A percentile compares a stretch with the other conserved stretches of the same genome.
These are phyloP conservation scores for Scolopax rusticola DNA, from an alignment of 2,797 vertebrate genomes.

Conservation along the genomic window DNA sequence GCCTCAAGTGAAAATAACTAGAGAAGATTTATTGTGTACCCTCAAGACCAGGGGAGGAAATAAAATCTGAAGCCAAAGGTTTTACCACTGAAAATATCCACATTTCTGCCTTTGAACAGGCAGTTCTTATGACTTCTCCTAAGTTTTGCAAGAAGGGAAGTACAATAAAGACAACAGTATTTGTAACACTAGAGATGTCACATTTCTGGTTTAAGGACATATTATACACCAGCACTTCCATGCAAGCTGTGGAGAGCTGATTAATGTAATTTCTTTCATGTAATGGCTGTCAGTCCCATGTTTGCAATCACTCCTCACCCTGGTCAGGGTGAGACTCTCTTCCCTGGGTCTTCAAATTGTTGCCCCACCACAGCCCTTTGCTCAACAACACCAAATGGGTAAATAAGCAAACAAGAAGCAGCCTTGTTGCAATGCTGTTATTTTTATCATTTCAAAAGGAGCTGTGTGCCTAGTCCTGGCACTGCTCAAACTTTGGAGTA, in stretches of 20 bases:
- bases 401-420: background rate
- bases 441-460: background rate
- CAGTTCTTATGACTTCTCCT: background rate
- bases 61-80: background rate
- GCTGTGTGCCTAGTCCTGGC: background rate
- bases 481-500: background rate
- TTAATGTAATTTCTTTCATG: background rate
- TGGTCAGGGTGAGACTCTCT: background rate
- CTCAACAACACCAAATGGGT: background rate
- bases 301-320: background rate
- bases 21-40: background rate
- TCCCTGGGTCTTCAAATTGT: background rate
- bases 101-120: background rate
- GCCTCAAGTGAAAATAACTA: constrained; percentile 1
- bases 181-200: background rate
- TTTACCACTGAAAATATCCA: background rate
- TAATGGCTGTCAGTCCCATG: background rate
- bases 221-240: background rate
- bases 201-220: background rate
- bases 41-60: background rate
- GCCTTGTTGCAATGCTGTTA: fast-evolving
- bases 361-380: background rate
- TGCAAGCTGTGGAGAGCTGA: background rate
- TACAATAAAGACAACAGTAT: background rate
- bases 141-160: background rate